Conservation (phyloP, 2,113 vertebrate genomes). For the Sminthopsis crassicaudata region DNA sequence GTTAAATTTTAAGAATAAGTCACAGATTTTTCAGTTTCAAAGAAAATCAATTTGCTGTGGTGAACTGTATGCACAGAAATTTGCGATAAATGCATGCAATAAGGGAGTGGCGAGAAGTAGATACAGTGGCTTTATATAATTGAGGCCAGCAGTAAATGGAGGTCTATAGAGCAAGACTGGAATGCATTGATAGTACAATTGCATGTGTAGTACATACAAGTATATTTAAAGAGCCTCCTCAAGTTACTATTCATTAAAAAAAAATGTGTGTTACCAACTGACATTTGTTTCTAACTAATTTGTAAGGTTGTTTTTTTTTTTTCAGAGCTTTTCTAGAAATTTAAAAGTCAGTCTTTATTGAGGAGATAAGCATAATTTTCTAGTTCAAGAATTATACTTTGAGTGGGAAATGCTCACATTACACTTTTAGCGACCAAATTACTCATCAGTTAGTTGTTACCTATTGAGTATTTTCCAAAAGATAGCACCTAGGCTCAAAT, state of each 20-base stretch:
- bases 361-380: not conserved
- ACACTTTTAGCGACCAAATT: not conserved
- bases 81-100: not conserved
- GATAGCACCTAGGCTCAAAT: not conserved
- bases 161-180: not conserved
- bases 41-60: not conserved
- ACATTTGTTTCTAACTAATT: constrained; percentile 1
- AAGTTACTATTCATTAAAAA: not conserved
- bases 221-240: not conserved
- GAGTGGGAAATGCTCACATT: not conserved
- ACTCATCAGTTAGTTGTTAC: not conserved
- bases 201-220: not conserved
- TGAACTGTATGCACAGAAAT: not conserved
- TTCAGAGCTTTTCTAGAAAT: not conserved
- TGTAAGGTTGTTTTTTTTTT: constrained; percentile 33
- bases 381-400: not conserved
- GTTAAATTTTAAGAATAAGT: constrained; percentile 9
- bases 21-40: constrained; percentile 15
- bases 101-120: constrained; percentile 5
- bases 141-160: constrained; percentile 13
- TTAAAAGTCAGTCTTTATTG: not conserved
- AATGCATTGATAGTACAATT: constrained; percentile 10
- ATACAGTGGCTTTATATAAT: constrained; percentile 41
- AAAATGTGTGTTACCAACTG: not conserved
- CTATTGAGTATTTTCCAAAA: not conserved